Evolutionary conservation across 2,888 invertebrate genomes (phyloP).

Genomic region (Tridacna crocea): DNA sequence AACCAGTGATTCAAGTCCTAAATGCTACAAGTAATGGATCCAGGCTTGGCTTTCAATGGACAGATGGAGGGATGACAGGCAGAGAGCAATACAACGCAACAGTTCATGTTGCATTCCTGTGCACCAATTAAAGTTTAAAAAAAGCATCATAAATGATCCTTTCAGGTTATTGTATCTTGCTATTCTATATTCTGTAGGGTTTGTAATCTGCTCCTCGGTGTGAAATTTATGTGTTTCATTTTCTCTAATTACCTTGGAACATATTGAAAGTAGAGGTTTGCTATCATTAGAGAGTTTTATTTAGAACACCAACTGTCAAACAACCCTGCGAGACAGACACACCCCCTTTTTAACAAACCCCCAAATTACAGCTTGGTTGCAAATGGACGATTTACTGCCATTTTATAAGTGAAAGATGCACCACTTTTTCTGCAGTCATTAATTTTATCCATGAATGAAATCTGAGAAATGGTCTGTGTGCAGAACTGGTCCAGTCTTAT

Average conservation of each 20-base stretch:
- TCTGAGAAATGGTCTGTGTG: background rate
- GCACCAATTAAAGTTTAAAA: too few species aligned
- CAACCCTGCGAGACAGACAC: slow-evolving; percentile 25
- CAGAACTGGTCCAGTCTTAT: background rate
- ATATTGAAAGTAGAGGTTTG: slow-evolving; percentile 25
- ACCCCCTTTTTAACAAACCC: slow-evolving; percentile 37
- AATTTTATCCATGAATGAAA: background rate
- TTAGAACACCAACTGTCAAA: slow-evolving; percentile 36
- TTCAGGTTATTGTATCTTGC: too few species aligned
- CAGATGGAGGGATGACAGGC: too few species aligned
- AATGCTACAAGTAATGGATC: background rate
- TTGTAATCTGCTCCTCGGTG: slow-evolving; percentile 3
- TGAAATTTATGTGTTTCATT: slow-evolving; percentile 26
- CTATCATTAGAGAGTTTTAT: slow-evolving; percentile 34
- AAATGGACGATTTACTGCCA: slow-evolving; percentile 16
- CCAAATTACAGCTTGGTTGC: slow-evolving; percentile 19
- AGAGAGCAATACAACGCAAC: background rate
- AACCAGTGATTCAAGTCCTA: too few species aligned
- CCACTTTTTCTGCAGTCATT: slow-evolving; percentile 20
- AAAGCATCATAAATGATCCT: too few species aligned
- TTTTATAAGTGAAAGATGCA: slow-evolving; percentile 22
- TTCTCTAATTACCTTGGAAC: slow-evolving; percentile 29
- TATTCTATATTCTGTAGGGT: background rate
- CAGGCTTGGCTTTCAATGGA: background rate
- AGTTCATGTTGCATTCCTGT: background rate